Base-by-base conservation (phyloP, 2,797 vertebrate species). In the Denticeps clupeoides region DNA sequence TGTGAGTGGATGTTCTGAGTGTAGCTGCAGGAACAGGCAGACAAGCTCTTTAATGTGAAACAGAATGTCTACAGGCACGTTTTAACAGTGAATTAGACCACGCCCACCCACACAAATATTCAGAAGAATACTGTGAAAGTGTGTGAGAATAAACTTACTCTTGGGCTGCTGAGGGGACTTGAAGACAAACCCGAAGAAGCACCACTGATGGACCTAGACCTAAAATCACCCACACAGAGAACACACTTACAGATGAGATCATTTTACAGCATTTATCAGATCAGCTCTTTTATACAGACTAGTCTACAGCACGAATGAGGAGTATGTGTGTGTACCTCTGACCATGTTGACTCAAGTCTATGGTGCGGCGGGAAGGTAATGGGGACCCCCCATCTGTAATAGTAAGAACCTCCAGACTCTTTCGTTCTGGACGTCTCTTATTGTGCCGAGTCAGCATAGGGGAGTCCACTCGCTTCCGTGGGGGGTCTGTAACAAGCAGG, bases 381-480 rank as follows among this genome's bases (percentile, higher is more conserved):
- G 94, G 94, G 10, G 94, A 98, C 4, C 94, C 94, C 0, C 94
- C 93, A 7, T 98, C 94, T 0, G 90, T 98, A 61, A 95, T 88
- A 0, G 90, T 91, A 58, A 98, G 85, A 52, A 98, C 93, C 77
- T 98, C 94, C 94, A 98, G 98, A 5, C 92, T 97, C 73, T 98
- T 98, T 65, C 93, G 83, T 59, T 98, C 94, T 0, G 94, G 94
- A 45, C 94, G 81, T 67, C 93, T 71, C 73, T 97, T 98, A 52
- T 89, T 92, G 5, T 97, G 94, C n/a, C 94, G 86, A 56, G 90
- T 97, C 73, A 98, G 77, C 89, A 98, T 91, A 1, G 94, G 94
- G 4, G 94, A 98, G 72, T 98, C 94, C 70, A 98, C 94, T 0
- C 94, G 87, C 78, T 98, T 98, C 19, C 18, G 16, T 9, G 35